A percentile compares a stretch with the other conserved stretches of the same genome.
Evolutionary conservation across 1,140 invertebrate genomes (phyloP).

Genomic region (Gonatopus flavifemur): DNA sequence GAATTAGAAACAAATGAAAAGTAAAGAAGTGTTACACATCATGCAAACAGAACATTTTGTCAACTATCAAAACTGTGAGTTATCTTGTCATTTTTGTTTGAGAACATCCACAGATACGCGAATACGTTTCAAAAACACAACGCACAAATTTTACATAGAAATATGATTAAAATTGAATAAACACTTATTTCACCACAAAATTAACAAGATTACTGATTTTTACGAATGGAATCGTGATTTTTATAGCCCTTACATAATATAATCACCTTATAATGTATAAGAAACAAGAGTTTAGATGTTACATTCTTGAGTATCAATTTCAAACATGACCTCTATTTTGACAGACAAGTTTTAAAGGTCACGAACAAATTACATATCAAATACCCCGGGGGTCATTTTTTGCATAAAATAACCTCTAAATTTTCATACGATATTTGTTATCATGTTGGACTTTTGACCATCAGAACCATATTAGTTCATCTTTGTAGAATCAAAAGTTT

Average conservation of each 20-base stretch:
- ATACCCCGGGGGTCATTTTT: no score
- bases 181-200: not conserved
- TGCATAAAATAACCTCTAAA: no score
- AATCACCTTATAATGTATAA: constrained; percentile 7
- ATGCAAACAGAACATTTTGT: constrained; percentile 5
- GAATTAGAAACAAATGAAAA: constrained; percentile 8
- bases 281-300: constrained; percentile 14
- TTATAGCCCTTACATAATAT: no score
- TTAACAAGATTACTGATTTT: no score
- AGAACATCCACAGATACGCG: not conserved
- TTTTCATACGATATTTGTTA: no score
- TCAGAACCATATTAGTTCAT: no score
- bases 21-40: not conserved
- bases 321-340: constrained; percentile 41
- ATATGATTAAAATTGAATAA: not conserved
- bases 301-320: constrained; percentile 4
- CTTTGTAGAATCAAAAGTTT: no score
- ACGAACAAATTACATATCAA: no score
- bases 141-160: constrained; percentile 1
- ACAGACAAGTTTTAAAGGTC: constrained; percentile 35
- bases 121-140: no score
- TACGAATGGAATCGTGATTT: no score
- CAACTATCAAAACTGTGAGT: no score
- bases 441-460: no score
- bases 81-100: constrained; percentile 2